Base-by-base conservation (phyloP, 2,113 vertebrate species). In the Astur gentilis region DNA sequence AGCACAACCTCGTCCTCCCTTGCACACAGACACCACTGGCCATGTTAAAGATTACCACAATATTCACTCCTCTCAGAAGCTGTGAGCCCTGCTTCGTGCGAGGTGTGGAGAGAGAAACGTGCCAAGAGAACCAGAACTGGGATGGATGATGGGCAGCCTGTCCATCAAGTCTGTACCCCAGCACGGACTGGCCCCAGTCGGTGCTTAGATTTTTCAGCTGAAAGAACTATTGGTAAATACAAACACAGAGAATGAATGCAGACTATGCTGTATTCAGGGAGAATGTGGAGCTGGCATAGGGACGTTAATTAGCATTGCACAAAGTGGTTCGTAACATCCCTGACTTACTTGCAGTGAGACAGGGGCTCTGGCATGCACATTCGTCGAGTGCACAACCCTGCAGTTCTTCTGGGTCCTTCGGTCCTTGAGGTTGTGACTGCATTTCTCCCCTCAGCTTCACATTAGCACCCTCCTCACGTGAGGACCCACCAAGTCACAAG, bases 311-410 rank as follows among this genome's bases (percentile, higher is more conserved):
- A 44, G 47, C 3, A 1, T 66, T 71, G 31, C 18, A 36, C 20
- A 54, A 58, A 61, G 31, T 44, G 6, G 5, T 54, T 87, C 58
- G 38, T 36, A 81, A 76, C 9, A 3, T 77, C n/a, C 36, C 62
- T 60, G 44, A 32, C 47, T 72, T 44, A 38, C 44, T 67, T 40
- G n/a, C 27, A 71, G 42, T 45, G 47, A 49, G 42, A 57, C 16
- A 44, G 10, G 11, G 4, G 14, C 32, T 69, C 42, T 84, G 42
- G 21, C 10, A 50, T 23, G 16, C 7, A 11, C 23, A 4, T 34
- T 12, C 0, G 0, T 21, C 40, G 16, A 45, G 38, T 31, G 15
- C 13, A n/a, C 7, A 57, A 4, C 5, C 16, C 26, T 38, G 36
- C 15, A 70, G 20, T 42, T 89, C 50, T 61, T 60, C 54, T 49